These are phyloP conservation scores for Lypha dubia DNA, from an alignment of 2,888 invertebrate genomes.

Conservation along the genomic window DNA sequence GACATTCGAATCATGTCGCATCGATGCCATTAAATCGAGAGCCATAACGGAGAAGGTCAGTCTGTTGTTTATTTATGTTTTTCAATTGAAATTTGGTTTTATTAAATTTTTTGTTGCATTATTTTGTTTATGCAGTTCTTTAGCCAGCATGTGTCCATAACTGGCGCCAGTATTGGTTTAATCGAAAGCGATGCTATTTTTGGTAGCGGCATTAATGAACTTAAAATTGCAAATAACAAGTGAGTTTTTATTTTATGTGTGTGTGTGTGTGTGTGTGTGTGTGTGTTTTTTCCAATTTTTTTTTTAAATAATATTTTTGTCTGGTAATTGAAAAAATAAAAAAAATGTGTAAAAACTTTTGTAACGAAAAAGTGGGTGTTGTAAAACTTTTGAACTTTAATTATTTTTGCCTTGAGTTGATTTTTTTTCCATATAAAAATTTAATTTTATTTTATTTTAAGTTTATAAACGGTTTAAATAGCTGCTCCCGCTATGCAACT, in stretches of 20 bases:
- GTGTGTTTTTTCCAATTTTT: conserved; percentile 16
- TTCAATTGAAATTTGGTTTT: conserved; percentile 4
- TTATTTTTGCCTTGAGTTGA: conserved; percentile 39
- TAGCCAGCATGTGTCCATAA: conserved; percentile 80
- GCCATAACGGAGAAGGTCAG: conserved; percentile 82
- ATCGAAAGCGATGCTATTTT: conserved; percentile 82
- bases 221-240: conserved; percentile 80
- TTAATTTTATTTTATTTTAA: background rate
- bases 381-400: conserved; percentile 36
- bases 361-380: conserved; percentile 29
- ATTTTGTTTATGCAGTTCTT: conserved; percentile 75
- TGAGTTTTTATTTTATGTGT: conserved; percentile 74
- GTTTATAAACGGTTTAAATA: background rate
- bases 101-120: conserved; percentile 42
- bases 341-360: background rate
- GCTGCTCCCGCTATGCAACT: background rate
- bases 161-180: conserved; percentile 79
- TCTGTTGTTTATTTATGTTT: conserved; percentile 3
- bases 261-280: too few relatives aligned
- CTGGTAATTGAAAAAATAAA: background rate
- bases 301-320: conserved; percentile 7
- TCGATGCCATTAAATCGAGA: conserved; percentile 78
- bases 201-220: conserved; percentile 81
- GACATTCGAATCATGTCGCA: conserved; percentile 79
- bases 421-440: background rate